Evolutionary conservation across 2,797 vertebrate species (phyloP).

Genomic region (Orientallactaga sibirica): DNA sequence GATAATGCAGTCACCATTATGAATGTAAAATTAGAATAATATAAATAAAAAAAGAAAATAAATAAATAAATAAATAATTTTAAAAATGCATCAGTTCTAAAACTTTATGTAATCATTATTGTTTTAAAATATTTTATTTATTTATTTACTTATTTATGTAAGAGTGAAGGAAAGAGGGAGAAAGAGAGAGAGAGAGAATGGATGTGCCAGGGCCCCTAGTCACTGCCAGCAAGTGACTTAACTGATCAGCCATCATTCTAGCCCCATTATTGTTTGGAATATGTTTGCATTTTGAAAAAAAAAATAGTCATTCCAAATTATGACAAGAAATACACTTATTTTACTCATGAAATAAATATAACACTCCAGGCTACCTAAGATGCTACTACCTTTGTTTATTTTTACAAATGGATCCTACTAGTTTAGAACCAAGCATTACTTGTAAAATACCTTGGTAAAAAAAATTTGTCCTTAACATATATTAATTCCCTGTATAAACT

Average conservation of each 20-base stretch:
- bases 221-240: too few species aligned
- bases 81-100: background rate
- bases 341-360: background rate
- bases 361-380: background rate
- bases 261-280: background rate
- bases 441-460: constrained; percentile 3
- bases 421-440: background rate
- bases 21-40: too few species aligned
- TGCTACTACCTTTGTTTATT: background rate
- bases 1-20: too few species aligned
- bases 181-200: too few species aligned
- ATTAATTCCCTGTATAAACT: background rate
- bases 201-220: too few species aligned
- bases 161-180: too few species aligned
- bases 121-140: too few species aligned
- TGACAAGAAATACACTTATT: constrained; percentile 13
- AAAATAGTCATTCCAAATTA: background rate
- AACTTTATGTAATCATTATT: background rate
- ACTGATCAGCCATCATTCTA: too few species aligned
- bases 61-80: background rate
- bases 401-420: background rate
- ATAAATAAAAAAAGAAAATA: too few species aligned
- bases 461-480: background rate
- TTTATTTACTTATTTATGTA: too few species aligned
- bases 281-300: background rate